Conservation (phyloP, 2,113 vertebrate species). For the Lepidothrix coronata region DNA sequence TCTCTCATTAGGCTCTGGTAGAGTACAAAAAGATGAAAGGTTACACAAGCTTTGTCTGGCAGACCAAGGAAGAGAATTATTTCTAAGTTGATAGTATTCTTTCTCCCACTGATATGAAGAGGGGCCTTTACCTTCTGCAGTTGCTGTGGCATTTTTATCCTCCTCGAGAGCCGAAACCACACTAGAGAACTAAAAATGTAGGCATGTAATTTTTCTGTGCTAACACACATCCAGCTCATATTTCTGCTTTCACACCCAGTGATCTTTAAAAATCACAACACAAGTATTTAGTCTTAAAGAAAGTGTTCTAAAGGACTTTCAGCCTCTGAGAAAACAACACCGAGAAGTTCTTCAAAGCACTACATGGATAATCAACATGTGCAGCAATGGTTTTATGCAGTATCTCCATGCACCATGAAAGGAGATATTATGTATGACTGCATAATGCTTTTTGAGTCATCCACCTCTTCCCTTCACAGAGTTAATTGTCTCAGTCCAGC, state of each 20-base stretch:
- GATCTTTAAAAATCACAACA: neutral
- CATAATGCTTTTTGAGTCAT: neutral
- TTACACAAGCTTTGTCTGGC: neutral
- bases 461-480: neutral
- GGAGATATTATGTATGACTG: neutral
- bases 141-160: neutral
- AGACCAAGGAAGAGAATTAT: neutral
- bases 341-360: neutral
- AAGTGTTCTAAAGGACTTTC: neutral
- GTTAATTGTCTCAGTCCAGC: neutral
- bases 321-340: neutral
- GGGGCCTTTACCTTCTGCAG: neutral
- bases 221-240: neutral
- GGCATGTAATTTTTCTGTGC: neutral
- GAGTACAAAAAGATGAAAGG: neutral
- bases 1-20: neutral
- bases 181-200: neutral
- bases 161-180: neutral
- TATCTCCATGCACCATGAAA: rapidly evolving
- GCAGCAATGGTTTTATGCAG: rapidly evolving
- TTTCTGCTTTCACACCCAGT: neutral
- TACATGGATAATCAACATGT: rapidly evolving
- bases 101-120: neutral
- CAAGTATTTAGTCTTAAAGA: neutral
- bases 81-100: neutral